These are phyloP conservation scores for Himalopsyche anomala DNA, from an alignment of 2,888 invertebrate genomes.

Conservation along the genomic window DNA sequence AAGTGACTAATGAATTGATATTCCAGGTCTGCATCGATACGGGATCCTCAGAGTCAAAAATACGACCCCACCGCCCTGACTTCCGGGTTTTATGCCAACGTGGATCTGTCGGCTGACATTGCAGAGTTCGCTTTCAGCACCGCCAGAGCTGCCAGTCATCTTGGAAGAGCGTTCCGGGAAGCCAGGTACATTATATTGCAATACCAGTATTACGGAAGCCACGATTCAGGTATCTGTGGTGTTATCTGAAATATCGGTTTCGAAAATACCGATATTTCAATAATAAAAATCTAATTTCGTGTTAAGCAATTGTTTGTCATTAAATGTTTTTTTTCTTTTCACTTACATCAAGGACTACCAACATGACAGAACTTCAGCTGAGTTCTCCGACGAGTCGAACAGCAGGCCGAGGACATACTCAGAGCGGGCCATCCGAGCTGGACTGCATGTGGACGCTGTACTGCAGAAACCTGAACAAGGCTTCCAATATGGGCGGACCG, in stretches of 20 bases:
- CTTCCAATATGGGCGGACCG: constrained; percentile 75
- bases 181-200: constrained; percentile 70
- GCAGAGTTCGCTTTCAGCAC: constrained; percentile 77
- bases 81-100: constrained; percentile 70
- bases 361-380: not conserved
- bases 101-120: constrained; percentile 73
- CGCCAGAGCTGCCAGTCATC: constrained; percentile 76
- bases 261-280: no score
- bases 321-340: not conserved
- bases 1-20: no score
- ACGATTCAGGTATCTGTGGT: no score
- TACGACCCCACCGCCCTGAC: constrained; percentile 43
- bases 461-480: constrained; percentile 77
- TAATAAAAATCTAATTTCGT: no score
- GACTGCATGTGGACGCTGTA: constrained; percentile 80
- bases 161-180: constrained; percentile 77
- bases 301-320: no score
- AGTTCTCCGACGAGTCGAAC: no score
- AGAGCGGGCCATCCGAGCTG: constrained; percentile 70
- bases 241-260: no score
- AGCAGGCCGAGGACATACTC: not conserved
- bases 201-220: no score
- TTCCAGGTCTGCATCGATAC: not conserved
- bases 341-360: not conserved
- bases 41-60: not conserved